Evolutionary conservation across 2,888 invertebrate genomes (phyloP).

Genomic region (Halocaridina rubra): DNA sequence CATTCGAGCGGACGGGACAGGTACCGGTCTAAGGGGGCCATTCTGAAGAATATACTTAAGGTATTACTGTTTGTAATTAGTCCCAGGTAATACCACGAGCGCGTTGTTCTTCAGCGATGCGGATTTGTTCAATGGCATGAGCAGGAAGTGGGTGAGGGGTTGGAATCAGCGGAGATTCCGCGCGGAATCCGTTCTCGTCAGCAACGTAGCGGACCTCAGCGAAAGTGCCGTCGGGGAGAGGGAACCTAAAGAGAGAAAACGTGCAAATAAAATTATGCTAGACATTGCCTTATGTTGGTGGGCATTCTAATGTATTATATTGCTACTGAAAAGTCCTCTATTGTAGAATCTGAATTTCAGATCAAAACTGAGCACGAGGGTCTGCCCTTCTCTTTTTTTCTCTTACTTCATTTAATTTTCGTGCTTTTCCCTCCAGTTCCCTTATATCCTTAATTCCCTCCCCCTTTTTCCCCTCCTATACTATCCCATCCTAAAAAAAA

Average conservation of each 20-base stretch:
- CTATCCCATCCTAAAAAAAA: too few species aligned
- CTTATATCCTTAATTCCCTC: too few species aligned
- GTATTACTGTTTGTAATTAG: not conserved
- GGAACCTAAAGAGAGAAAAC: conserved; percentile 1
- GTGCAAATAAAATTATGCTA: not conserved
- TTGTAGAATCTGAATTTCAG: not conserved
- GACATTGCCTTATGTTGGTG: not conserved
- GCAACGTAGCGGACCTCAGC: conserved; percentile 38
- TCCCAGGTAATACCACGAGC: not conserved
- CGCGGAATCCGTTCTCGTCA: conserved; percentile 47
- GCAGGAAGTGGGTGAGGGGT: conserved; percentile 25
- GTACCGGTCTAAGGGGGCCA: too few species aligned
- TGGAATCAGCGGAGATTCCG: conserved; percentile 34
- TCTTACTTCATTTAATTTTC: too few species aligned
- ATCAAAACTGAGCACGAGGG: too few species aligned
- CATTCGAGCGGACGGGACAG: too few species aligned
- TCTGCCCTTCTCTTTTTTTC: too few species aligned
- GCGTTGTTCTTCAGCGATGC: conserved; percentile 35
- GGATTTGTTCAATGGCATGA: conserved; percentile 33
- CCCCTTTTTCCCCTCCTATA: too few species aligned
- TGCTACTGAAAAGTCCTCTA: not conserved
- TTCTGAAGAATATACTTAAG: not conserved
- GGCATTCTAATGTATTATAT: not conserved
- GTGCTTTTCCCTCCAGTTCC: too few species aligned
- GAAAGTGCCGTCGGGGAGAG: conserved; percentile 28